Evolutionary conservation across 2,113 vertebrate species (phyloP), one percentile per base, ranked within the genome.

Genomic region (Puntigrus tetrazona): DNA sequence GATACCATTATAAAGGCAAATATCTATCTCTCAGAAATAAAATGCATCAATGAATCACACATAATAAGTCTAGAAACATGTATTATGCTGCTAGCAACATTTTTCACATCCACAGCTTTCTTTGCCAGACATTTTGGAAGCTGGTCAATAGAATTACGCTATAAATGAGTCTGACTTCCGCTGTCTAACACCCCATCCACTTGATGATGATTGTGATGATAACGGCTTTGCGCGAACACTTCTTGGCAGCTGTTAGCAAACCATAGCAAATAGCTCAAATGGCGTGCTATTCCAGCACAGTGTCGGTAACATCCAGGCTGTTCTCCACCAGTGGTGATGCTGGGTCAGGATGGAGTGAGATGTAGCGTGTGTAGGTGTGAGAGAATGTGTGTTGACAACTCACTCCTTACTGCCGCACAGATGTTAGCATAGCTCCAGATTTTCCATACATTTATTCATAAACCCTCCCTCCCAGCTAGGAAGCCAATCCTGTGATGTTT

Each of bases 71-170:
- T n/a, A 43, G 36, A n/a, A 41, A 72, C 11, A 38, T 47, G 16
- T 18, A 52, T 75, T 65, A 73, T 81, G 34, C 55, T 45, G 67
- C 85, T 87, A 75, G 74, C n/a, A 69, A 72, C 55, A 82, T 84
- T 69, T 78, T 81, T 73, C 78, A 86, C 34, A 47, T 69, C 8
- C 31, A 20, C 59, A 47, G 84, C 41, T 89, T 80, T 74, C 72
- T 77, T 74, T 61, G 69, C 61, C 63, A 85, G 84, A 65, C 73
- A 72, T n/a, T 84, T 85, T 75, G 63, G 80, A 79, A 7, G 31
- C 27, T 57, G 41, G 85, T 89, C 77, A 86, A 63, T 83, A 47
- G 83, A 88, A 84, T 76, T 25, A 57, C 78, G 14, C 36, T 52
- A 83, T 78, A 43, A 84, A 78, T 78, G 67, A 86, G 65, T 63